Evolutionary conservation across 2,888 invertebrate genomes (phyloP), one percentile per base, ranked within the genome.

Genomic region (Tuta absoluta): DNA sequence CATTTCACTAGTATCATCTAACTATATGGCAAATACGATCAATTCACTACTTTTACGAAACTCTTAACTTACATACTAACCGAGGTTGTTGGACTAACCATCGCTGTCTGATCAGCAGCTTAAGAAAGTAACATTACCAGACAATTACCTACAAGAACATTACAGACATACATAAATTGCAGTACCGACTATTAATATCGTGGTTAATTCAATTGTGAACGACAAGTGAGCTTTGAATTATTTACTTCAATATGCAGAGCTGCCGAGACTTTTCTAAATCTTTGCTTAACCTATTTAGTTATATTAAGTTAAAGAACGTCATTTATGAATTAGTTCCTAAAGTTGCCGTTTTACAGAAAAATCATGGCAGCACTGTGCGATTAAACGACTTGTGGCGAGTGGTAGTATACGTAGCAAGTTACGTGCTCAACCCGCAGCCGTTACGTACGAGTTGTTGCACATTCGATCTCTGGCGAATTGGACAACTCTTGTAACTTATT

Each of bases 11-110:
- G 82, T 84, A 87, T 82, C 84, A 76, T 81, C 84, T 91, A 89
- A 84, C 86, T 89, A 88, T 82, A 85, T 85, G 87, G 85, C 85
- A 86, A 48, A 82, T 87, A 87, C 84, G 73, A 81, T 83, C 78
- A 84, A 82, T 87, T 86, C 81, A 85, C 88, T 89, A 89, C 87
- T 69, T 72, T 82, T 84, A 88, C 80, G 85, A 86, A 83, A 86
- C 78, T 80, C 81, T 84, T 86, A 84, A 71, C 82, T 80, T 85
- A 86, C 75, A 80, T 81, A 70, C 86, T 86, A 88, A 83, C 82
- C 78, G 81, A 79, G 81, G 82, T 77, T 86, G 84, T 85, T 87
- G 87, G 87, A 88, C 87, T 88, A 86, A 79, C 73, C 79, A 69
- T 76, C 72, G 75, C 75, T 66, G 69, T 72, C 65, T 72, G 69